Evolutionary conservation across 2,797 vertebrate species (phyloP).

Genomic region (Syndactyla subalaris): DNA sequence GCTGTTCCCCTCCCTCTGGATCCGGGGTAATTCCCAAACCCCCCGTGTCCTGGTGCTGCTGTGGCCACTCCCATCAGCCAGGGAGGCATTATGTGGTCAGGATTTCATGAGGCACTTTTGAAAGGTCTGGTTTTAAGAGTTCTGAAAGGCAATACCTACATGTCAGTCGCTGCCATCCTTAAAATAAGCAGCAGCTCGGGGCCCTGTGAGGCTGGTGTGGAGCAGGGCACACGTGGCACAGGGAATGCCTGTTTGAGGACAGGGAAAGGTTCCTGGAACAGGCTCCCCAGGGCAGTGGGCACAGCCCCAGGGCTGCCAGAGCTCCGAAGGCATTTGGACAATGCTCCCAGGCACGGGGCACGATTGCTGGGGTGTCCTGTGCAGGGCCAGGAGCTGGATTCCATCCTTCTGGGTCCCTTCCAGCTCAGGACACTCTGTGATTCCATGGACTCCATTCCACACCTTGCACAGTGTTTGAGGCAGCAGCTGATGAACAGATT

Average conservation of each 20-base stretch:
- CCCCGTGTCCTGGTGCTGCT: neutral
- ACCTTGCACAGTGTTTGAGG: neutral
- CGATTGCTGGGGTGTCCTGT: neutral
- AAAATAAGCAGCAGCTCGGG: neutral
- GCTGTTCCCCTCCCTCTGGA: neutral
- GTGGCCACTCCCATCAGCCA: neutral
- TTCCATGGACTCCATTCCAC: neutral
- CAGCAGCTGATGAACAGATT: neutral
- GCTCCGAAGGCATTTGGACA: neutral
- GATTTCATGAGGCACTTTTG: neutral
- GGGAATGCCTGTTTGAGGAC: neutral
- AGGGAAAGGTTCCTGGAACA: neutral
- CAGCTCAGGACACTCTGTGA: neutral
- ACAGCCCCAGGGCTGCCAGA: neutral
- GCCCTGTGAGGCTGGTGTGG: neutral
- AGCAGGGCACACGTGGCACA: neutral
- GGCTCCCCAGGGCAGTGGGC: neutral
- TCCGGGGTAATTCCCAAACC: neutral
- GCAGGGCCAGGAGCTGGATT: neutral
- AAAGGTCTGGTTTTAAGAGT: slow-evolving; percentile 7
- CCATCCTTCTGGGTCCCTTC: neutral
- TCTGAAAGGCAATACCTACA: slow-evolving; percentile 27
- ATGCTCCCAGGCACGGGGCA: neutral
- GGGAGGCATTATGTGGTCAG: neutral
- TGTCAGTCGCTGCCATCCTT: neutral